These are phyloP conservation scores for Sinosuthora webbiana DNA, from an alignment of 2,113 vertebrate genomes.

Conservation along the genomic window DNA sequence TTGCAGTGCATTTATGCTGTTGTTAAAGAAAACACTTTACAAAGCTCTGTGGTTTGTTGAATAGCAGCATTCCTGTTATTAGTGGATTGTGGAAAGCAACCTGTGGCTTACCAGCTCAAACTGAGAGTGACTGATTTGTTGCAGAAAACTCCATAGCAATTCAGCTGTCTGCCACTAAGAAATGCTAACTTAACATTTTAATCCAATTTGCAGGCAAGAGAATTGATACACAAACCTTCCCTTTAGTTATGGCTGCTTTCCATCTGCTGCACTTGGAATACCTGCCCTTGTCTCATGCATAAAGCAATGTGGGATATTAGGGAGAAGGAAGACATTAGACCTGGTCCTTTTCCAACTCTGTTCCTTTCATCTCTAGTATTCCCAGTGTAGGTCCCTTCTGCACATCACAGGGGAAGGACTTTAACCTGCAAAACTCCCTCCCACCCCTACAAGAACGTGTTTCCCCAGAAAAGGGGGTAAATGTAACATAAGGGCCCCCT, in stretches of 20 bases:
- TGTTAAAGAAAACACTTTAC: background rate
- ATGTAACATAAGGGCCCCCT: background rate
- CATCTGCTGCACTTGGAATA: background rate
- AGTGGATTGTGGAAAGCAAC: background rate
- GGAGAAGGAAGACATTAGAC: background rate
- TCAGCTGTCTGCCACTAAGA: background rate
- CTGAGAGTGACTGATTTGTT: background rate
- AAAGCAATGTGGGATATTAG: background rate
- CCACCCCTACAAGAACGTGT: background rate
- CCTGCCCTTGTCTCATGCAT: background rate
- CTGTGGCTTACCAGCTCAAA: background rate
- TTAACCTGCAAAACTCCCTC: background rate
- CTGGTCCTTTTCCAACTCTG: background rate
- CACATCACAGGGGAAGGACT: background rate
- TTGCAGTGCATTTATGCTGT: background rate
- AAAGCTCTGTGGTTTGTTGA: background rate
- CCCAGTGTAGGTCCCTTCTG: background rate
- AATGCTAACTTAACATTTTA: background rate
- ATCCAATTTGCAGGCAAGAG: background rate
- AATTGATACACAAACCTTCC: background rate
- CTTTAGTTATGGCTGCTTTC: background rate
- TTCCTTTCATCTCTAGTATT: background rate
- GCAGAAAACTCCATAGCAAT: background rate
- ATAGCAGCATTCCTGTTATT: background rate
- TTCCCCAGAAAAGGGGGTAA: background rate